Conservation (phyloP, 2,113 vertebrate genomes). For the Casuarius casuarius region DNA sequence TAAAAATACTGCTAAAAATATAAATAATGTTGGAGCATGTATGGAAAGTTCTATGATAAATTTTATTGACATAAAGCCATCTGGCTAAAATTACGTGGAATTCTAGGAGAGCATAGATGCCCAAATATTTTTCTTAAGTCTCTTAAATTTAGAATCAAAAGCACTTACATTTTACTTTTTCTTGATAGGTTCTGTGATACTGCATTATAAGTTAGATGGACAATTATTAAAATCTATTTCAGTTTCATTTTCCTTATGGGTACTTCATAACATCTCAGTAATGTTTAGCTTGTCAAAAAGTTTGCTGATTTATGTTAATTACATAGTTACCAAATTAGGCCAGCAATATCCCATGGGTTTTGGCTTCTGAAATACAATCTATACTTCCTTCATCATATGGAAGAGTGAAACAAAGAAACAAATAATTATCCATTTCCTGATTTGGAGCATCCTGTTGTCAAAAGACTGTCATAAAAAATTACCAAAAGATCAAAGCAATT, state of each 20-base stretch:
- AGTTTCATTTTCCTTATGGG: background rate
- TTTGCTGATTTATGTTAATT: background rate
- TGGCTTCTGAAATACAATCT: background rate
- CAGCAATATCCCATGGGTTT: background rate
- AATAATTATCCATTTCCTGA: background rate
- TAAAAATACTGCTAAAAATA: background rate
- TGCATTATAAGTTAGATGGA: background rate
- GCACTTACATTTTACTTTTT: background rate
- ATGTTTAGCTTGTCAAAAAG: background rate
- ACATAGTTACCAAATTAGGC: background rate
- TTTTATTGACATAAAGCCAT: background rate
- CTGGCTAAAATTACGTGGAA: background rate
- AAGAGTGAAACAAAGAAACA: background rate
- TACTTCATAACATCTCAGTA: background rate
- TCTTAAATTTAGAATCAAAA: background rate
- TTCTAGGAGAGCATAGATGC: background rate
- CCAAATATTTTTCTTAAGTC: background rate
- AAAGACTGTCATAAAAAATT: background rate
- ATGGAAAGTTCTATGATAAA: background rate
- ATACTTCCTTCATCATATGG: background rate
- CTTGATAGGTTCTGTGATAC: background rate
- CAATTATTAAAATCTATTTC: background rate
- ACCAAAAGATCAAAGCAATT: background rate
- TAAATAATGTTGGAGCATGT: background rate
- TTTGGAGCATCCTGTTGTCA: slow-evolving; percentile 2